Evolutionary conservation across 2,797 vertebrate genomes (phyloP), one percentile per base, ranked within the genome.

Genomic region (Peromyscus melanophrys): DNA sequence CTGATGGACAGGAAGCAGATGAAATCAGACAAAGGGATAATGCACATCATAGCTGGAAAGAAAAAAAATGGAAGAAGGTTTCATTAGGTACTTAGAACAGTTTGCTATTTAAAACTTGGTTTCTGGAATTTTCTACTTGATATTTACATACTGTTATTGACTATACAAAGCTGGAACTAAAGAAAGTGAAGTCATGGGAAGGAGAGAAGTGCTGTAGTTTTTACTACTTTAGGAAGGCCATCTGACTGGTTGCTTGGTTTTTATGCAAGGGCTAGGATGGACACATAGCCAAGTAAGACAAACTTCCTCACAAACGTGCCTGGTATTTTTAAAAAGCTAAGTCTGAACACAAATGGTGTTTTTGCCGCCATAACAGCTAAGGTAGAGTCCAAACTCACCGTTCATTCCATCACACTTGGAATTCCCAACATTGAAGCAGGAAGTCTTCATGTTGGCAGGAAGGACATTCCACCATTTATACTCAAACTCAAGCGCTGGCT

Each of bases 391-490:
- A 78, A 94, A 97, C 99, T 99, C 98, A 99, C 99, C 99, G 0
- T 99, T 99, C 99, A 99, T 99, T 92, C 98, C 98, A 61, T 99
- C 99, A 43, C 99, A 99, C 96, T 99, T 99, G 0, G 99, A 99
- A 98, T 99, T 99, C 91, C 99, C 99, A 4, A 99, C 99, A 23
- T 99, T 99, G 98, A 99, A 99, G 97, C 99, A 99, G 90, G 99
- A 99, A 0, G 99, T 99, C 98, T 99, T 99, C 99, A 99, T 99
- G 98, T 99, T 99, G 93, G 98, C 93, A 34, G 99, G 99, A 83
- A 99, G 98, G 63, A 99, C 98, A 82, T 99, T 99, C 99, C 99
- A 99, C 99, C 99, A 99, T 98, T 99, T 99, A 97, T 99, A 99
- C 96, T 99, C 99, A 96, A 99, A 99, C 7, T 99, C 99, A 59